Conservation (phyloP, 2,797 vertebrate species). For the Gallinago nigripennis region DNA sequence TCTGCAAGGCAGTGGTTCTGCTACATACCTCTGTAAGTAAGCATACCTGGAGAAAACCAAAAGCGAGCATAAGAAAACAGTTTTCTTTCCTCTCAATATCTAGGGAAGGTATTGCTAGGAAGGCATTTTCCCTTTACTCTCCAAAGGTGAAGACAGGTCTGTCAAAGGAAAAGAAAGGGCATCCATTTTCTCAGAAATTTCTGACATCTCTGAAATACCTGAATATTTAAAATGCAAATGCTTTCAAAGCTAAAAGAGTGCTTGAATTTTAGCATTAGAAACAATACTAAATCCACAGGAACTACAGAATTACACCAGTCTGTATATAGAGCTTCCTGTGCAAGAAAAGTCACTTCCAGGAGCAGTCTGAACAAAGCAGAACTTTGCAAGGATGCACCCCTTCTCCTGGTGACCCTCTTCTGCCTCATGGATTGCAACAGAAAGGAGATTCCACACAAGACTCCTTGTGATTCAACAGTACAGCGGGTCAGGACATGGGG, state of each 20-base stretch:
- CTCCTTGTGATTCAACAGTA: not conserved
- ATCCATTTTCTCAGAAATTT: not conserved
- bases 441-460: not conserved
- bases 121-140: not conserved
- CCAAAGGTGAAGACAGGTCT: not conserved
- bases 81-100: not conserved
- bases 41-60: constrained; percentile 74
- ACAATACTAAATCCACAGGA: not conserved
- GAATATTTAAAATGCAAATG: not conserved
- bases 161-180: not conserved
- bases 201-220: not conserved
- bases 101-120: not conserved
- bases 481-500: not conserved
- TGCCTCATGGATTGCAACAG: not conserved
- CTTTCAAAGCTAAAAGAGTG: not conserved
- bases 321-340: not conserved
- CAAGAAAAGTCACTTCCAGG: not conserved
- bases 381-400: not conserved
- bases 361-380: not conserved
- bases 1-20: constrained; percentile 78
- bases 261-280: not conserved
- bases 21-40: constrained; percentile 85
- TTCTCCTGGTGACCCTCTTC: not conserved
- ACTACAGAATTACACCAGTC: not conserved
- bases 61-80: not conserved